Evolutionary conservation across 2,113 vertebrate genomes (phyloP).

Genomic region (Sapayoa aenigma): DNA sequence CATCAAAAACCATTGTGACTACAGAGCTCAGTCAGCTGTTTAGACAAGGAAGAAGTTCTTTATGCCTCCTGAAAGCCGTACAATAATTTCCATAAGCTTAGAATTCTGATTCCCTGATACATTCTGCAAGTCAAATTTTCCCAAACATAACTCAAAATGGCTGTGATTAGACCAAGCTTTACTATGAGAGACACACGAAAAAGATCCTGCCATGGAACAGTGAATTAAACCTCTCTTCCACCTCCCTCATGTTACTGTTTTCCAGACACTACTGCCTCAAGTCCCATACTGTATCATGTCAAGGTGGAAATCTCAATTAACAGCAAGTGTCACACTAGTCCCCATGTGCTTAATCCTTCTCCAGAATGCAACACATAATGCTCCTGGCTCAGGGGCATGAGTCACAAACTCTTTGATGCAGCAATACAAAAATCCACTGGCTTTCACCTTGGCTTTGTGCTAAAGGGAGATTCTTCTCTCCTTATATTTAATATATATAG

Average conservation of each 20-base stretch:
- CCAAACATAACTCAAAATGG: neutral
- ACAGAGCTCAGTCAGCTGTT: neutral
- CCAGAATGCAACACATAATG: neutral
- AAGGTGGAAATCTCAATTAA: rapidly evolving
- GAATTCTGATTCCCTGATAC: neutral
- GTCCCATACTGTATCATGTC: rapidly evolving
- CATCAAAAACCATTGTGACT: neutral
- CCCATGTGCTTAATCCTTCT: neutral
- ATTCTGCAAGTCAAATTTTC: neutral
- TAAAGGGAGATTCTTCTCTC: neutral
- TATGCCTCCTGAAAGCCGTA: neutral
- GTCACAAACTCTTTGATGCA: neutral
- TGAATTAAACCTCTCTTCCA: neutral
- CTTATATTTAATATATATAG: neutral
- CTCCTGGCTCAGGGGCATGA: neutral
- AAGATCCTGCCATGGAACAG: neutral
- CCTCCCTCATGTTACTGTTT: neutral
- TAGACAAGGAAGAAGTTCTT: neutral
- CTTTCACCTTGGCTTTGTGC: neutral
- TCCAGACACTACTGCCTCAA: neutral
- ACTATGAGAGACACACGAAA: neutral
- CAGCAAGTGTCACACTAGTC: neutral
- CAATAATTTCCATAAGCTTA: neutral
- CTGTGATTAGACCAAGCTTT: neutral
- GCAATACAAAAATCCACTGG: neutral